Conservation (phyloP, 2,888 invertebrate genomes). For the Aleiodes testaceus region DNA sequence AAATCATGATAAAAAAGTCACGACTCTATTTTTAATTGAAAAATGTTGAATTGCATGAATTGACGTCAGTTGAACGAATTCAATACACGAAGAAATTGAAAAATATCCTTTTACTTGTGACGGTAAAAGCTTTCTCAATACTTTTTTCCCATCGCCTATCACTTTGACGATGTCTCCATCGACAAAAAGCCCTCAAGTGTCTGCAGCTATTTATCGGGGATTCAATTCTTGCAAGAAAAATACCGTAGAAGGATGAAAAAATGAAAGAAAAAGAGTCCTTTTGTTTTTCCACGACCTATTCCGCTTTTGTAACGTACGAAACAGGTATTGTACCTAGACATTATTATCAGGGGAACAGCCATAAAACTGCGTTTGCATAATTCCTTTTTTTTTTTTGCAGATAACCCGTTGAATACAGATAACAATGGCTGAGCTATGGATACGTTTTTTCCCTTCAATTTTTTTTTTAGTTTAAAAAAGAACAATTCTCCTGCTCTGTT, state of each 20-base stretch:
- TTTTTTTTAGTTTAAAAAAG: too few relatives aligned
- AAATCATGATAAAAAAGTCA: background rate
- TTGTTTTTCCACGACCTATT: background rate
- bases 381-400: background rate
- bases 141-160: background rate
- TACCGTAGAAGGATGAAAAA: too few relatives aligned
- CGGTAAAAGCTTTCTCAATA: background rate
- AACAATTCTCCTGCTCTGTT: background rate
- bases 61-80: background rate
- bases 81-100: too few relatives aligned
- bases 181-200: background rate
- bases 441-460: background rate
- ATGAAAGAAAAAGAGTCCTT: background rate
- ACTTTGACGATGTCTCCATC: background rate
- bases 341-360: constrained; percentile 21
- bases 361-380: constrained; percentile 23
- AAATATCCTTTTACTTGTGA: background rate
- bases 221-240: background rate
- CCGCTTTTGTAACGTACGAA: background rate
- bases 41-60: background rate
- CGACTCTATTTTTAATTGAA: background rate
- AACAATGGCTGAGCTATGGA: background rate
- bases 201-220: background rate
- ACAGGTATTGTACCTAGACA: constrained; percentile 8
- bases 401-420: background rate